Evolutionary conservation across 2,113 vertebrate species (phyloP).

Genomic region (Ictidomys tridecemlineatus): DNA sequence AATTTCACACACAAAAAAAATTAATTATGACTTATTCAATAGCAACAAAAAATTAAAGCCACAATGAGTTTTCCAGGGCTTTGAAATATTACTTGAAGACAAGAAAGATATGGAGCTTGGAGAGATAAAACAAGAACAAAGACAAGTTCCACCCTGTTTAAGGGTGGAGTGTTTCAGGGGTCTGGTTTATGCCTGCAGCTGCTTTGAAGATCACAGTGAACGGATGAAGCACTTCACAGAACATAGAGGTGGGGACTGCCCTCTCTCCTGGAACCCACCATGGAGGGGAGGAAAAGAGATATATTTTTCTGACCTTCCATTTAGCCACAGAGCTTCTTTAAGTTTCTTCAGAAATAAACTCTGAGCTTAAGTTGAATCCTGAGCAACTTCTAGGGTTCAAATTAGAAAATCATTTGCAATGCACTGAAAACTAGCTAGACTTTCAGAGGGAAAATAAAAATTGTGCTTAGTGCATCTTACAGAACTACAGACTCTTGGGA

Average conservation of each 20-base stretch:
- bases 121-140: not conserved
- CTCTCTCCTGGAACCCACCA: not conserved
- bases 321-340: not conserved
- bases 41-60: constrained; percentile 28
- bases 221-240: not conserved
- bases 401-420: not conserved
- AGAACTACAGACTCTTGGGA: not conserved
- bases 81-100: constrained; percentile 16
- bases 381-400: not conserved
- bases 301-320: not conserved
- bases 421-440: not conserved
- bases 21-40: not conserved
- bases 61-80: constrained; percentile 1
- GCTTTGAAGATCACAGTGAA: not conserved
- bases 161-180: not conserved
- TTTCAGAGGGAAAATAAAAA: not conserved
- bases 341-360: not conserved
- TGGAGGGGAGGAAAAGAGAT: not conserved
- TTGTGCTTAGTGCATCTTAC: not conserved
- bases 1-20: not conserved
- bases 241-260: not conserved
- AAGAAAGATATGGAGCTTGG: not conserved
- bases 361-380: not conserved
- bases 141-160: not conserved
- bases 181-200: not conserved